A percentile compares a stretch with the other conserved stretches of the same genome.
These are phyloP conservation scores for Apostichopus parvimensis DNA, from an alignment of 35 echinoderm and acorn worm genomes.

Conservation along the genomic window DNA sequence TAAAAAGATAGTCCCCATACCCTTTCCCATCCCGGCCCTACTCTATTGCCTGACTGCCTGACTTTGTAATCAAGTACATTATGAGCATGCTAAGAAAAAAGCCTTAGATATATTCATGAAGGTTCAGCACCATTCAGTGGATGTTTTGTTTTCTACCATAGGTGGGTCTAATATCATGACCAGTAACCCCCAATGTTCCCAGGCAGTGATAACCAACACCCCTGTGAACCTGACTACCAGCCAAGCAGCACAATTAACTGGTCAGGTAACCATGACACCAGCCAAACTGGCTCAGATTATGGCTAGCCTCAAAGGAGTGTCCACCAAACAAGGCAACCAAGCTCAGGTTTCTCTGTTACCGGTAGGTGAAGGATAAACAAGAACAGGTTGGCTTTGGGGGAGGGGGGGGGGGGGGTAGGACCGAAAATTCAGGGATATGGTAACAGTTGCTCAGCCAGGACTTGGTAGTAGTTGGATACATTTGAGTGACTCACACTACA, in stretches of 20 bases:
- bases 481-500: no score
- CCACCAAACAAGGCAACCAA: conserved; percentile 21
- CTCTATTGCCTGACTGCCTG: no score
- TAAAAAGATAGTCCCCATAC: no score
- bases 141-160: conserved; percentile 3
- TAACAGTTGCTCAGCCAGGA: no score
- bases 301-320: conserved; percentile 22
- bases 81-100: no score
- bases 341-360: conserved; percentile 26
- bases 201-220: conserved; percentile 29
- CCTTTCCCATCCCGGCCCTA: no score
- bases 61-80: no score
- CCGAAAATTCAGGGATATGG: no score
- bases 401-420: no score
- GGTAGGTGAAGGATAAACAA: not conserved
- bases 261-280: conserved; percentile 19
- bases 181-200: conserved; percentile 18
- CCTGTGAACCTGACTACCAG: conserved; percentile 34
- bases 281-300: conserved; percentile 44
- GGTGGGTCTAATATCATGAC: conserved; percentile 34
- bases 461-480: no score
- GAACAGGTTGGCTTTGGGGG: not conserved
- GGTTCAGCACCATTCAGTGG: not conserved
- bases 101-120: no score
- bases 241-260: conserved; percentile 21